phyloP scores from a whole-genome alignment of 2,888 invertebrate species.

The Philhelius pedissequus region DNA sequence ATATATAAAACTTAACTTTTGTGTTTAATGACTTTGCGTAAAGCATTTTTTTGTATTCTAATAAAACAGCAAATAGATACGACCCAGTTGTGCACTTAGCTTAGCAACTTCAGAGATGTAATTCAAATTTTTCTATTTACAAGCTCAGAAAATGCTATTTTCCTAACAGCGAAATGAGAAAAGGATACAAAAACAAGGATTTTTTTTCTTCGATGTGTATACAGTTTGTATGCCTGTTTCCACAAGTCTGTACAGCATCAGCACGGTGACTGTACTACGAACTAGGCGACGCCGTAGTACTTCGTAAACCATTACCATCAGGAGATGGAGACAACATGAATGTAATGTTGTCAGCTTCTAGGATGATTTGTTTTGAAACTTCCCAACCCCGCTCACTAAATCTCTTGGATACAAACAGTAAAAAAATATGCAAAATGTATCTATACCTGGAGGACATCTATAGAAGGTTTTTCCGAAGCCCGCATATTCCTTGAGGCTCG shows the following conservation, averaged over 20 bases:
- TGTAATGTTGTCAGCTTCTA: constrained; percentile 59
- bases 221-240: too few relatives aligned
- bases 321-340: constrained; percentile 32
- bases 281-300: background rate
- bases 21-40: too few relatives aligned
- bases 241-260: too few relatives aligned
- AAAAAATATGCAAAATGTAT: background rate
- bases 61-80: background rate
- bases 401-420: constrained; percentile 5
- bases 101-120: constrained; percentile 25
- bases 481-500: constrained; percentile 34
- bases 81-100: background rate
- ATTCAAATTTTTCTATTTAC: constrained; percentile 63
- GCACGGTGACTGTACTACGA: too few relatives aligned
- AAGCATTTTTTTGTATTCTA: too few relatives aligned
- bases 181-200: constrained; percentile 18
- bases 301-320: too few relatives aligned
- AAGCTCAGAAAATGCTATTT: constrained; percentile 63
- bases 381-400: background rate
- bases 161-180: constrained; percentile 40
- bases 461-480: constrained; percentile 1
- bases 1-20: too few relatives aligned
- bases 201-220: too few relatives aligned
- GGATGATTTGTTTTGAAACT: constrained; percentile 21
- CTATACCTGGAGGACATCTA: constrained; percentile 49